Evolutionary conservation across 2,797 vertebrate genomes (phyloP), one percentile per base, ranked within the genome.

Genomic region (Propithecus deckenii): DNA sequence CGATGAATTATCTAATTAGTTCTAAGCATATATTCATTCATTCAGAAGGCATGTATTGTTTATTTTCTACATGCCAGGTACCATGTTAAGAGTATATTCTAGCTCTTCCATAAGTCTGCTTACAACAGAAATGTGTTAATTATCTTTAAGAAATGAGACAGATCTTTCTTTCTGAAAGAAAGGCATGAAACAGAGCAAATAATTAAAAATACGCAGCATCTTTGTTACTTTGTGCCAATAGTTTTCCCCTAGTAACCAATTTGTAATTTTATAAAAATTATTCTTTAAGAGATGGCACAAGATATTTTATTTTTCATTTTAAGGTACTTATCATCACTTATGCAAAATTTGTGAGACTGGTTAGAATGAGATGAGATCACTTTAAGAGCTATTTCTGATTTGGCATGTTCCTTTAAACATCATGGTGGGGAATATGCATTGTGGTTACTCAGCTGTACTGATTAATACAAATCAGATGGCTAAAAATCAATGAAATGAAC

Each of bases 281-380:
- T 93, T 93, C 52, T 46, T 96, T 74, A 50, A 96, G 41, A 92
- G 43, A 52, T 50, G 12, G 35, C 25, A 83, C 32, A 83, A 81
- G 35, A 41, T 65, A 88, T 22, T 90, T 65, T 90, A 35, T 86
- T 87, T 94, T 89, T 55, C 76, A 91, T 89, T 74, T 91, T 93
- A 89, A 79, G 55, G 22, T 94, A 80, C 25, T 86, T 92, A 48
- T 65, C 20, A 65, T 85, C 59, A 92, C 86, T 92, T 94, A 87
- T 65, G 30, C 28, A 85, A 92, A 91, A 38, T 72, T 81, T 89
- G 72, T 80, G 79, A 93, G 25, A 95, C 65, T 86, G 17, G 8
- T 93, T 95, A 83, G 38, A 95, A 71, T 87, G 75, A 94, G 50
- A 87, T 91, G 55, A 94, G 41, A 50, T 95, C 74, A 95, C 38